Conservation (phyloP, 2,888 invertebrate species). For the Synergus japonicus region DNA sequence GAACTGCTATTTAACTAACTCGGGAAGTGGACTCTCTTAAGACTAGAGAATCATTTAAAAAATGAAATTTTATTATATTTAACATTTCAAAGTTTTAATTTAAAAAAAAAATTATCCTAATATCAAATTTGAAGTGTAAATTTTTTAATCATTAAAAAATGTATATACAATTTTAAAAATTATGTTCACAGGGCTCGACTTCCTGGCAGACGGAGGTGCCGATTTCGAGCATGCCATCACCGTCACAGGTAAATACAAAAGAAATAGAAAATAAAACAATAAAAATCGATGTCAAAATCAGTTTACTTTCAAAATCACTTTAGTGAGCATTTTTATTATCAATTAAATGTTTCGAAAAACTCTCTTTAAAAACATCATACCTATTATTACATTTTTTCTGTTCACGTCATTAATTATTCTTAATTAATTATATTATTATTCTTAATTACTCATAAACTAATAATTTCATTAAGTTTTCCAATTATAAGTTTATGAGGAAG, state of each 20-base stretch:
- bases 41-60: neutral
- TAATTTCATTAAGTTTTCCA: too few species aligned
- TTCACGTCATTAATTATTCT: too few species aligned
- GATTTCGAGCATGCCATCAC: constrained; percentile 87
- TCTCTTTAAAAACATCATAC: too few species aligned
- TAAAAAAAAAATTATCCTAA: neutral
- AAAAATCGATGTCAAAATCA: too few species aligned
- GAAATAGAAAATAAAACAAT: neutral
- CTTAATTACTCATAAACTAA: too few species aligned
- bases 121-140: neutral
- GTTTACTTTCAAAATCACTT: too few species aligned
- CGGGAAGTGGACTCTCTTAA: neutral
- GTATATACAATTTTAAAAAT: too few species aligned
- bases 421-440: too few species aligned
- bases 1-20: neutral
- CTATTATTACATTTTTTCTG: too few species aligned
- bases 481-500: too few species aligned
- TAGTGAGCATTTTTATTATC: too few species aligned
- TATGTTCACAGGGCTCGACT: constrained; percentile 83
- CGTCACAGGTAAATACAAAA: constrained; percentile 81
- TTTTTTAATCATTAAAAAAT: neutral
- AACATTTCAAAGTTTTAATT: neutral
- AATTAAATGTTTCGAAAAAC: too few species aligned
- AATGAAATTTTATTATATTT: neutral
- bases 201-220: constrained; percentile 85